These are phyloP conservation scores for Sinocyclocheilus maitianheensis DNA, from an alignment of 2,113 vertebrate species.

Conservation along the genomic window DNA sequence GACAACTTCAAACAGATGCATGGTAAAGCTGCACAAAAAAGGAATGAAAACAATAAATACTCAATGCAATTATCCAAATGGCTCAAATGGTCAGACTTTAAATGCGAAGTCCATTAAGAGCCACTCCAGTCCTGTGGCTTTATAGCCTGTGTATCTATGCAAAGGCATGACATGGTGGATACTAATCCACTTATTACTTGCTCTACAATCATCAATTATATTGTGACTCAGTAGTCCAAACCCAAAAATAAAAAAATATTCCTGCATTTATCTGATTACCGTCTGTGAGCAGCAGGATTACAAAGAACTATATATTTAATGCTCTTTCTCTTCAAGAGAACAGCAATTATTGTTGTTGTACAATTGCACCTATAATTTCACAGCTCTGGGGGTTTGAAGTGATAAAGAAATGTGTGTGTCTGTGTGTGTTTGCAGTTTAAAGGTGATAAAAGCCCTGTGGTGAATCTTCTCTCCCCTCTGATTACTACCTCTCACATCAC, in stretches of 20 bases:
- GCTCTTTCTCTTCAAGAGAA: conserved; percentile 13
- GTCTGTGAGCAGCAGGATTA: conserved; percentile 8
- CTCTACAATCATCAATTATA: not conserved
- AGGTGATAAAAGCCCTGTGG: conserved; percentile 48
- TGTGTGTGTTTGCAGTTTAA: conserved; percentile 40
- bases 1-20: not conserved
- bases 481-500: not conserved
- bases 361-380: conserved; percentile 25
- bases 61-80: not conserved
- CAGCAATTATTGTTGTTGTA: conserved; percentile 39
- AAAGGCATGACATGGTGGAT: not conserved
- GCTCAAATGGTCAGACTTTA: not conserved
- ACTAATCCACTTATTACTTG: not conserved
- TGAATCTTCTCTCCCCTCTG: not conserved
- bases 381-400: conserved; percentile 16
- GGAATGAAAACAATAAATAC: not conserved
- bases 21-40: not conserved
- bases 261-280: not conserved
- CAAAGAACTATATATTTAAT: not conserved
- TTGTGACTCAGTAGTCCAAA: not conserved
- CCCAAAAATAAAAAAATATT: not conserved
- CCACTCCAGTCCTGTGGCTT: not conserved
- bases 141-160: not conserved
- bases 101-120: not conserved
- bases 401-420: conserved; percentile 12